Conservation (phyloP, 2,888 invertebrate genomes). For the Brachyopa scutellaris region DNA sequence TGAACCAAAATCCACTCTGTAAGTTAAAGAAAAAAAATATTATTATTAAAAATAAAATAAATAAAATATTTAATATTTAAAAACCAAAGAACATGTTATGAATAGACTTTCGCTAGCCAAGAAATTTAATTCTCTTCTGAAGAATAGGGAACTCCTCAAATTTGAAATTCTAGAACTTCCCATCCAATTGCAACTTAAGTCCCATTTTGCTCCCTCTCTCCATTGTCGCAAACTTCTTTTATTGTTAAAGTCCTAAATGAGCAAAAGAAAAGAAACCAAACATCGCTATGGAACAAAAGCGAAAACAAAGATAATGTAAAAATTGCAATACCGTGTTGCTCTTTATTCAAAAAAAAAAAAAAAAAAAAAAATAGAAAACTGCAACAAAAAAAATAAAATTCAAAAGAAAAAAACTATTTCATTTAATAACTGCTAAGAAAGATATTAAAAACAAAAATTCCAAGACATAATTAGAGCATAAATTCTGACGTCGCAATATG, state of each 20-base stretch:
- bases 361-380: conserved; percentile 58
- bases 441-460: conserved; percentile 78
- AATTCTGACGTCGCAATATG: conserved; percentile 82
- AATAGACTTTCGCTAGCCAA: conserved; percentile 20
- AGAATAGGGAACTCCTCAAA: too few relatives aligned
- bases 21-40: background rate
- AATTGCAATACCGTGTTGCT: conserved; percentile 6
- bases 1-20: background rate
- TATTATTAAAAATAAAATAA: background rate
- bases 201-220: background rate
- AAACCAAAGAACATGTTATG: background rate
- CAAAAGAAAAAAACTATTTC: background rate
- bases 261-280: background rate
- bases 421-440: too few relatives aligned
- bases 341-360: conserved; percentile 11
- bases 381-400: conserved; percentile 13
- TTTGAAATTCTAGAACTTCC: conserved; percentile 38
- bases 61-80: too few relatives aligned
- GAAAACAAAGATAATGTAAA: conserved; percentile 63
- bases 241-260: conserved; percentile 22
- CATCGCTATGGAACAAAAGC: conserved; percentile 45
- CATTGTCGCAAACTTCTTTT: conserved; percentile 6
- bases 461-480: conserved; percentile 81
- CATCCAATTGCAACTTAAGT: background rate
- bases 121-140: conserved; percentile 12